These are phyloP conservation scores for Antheraea yamamai DNA, from an alignment of 2,888 invertebrate genomes.

Conservation along the genomic window DNA sequence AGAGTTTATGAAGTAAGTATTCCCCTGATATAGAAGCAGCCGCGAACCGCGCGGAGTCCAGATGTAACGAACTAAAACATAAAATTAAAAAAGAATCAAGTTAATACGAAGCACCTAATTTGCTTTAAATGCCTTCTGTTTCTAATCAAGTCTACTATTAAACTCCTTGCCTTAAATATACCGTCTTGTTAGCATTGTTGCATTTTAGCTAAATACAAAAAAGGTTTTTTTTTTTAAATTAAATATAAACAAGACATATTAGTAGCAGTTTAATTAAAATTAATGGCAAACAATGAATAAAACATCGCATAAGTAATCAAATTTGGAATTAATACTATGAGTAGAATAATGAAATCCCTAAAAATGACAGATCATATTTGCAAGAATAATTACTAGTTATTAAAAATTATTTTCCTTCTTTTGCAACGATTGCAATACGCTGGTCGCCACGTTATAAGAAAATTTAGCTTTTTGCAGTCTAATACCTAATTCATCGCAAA, in stretches of 20 bases:
- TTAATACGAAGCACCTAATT: conserved; percentile 8
- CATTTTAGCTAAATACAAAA: background rate
- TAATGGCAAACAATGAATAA: background rate
- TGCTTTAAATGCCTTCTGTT: background rate
- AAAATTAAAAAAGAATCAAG: conserved; percentile 25
- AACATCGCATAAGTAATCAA: background rate
- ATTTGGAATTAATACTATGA: background rate
- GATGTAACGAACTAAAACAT: conserved; percentile 51
- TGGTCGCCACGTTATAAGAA: background rate
- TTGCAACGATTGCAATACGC: background rate
- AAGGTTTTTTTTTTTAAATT: background rate
- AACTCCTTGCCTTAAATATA: background rate
- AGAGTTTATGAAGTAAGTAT: conserved; percentile 63
- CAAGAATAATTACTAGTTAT: background rate
- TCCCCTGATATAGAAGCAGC: conserved; percentile 59
- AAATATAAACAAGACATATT: background rate
- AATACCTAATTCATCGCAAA: background rate
- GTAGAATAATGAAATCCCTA: background rate
- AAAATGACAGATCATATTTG: background rate
- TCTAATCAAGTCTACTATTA: background rate
- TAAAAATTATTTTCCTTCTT: background rate
- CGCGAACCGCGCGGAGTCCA: conserved; percentile 55
- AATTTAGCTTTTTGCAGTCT: background rate
- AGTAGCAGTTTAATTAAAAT: background rate
- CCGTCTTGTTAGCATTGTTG: background rate